Conservation (phyloP, 2,797 vertebrate species). For the Epinephelus malabaricus region DNA sequence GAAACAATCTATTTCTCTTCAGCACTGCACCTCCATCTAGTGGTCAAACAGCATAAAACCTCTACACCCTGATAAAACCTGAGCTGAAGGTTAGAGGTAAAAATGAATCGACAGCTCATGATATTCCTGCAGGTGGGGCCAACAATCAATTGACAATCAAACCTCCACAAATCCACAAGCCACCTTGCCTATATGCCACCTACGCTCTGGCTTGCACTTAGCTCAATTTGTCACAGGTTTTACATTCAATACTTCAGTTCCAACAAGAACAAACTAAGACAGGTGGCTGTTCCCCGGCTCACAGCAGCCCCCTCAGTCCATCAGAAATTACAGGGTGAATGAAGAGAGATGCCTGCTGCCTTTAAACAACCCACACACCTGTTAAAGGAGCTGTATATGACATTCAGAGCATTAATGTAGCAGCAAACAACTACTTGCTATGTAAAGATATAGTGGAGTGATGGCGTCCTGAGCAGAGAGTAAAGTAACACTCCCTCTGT, state of each 20-base stretch:
- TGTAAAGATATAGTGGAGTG: too few species aligned
- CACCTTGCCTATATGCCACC: neutral
- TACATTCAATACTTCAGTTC: slow-evolving; percentile 32
- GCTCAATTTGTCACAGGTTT: slow-evolving; percentile 37
- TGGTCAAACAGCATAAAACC: slow-evolving; percentile 65
- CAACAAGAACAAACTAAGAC: slow-evolving; percentile 21
- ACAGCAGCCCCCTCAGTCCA: slow-evolving; percentile 16
- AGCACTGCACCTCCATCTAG: slow-evolving; percentile 75
- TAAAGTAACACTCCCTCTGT: too few species aligned
- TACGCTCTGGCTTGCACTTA: slow-evolving; percentile 20
- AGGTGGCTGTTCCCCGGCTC: slow-evolving; percentile 40
- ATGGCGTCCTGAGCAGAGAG: too few species aligned
- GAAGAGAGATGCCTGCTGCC: neutral
- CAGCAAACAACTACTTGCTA: too few species aligned
- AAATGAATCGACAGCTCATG: neutral
- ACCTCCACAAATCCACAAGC: slow-evolving; percentile 10
- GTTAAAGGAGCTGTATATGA: neutral
- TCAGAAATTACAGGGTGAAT: slow-evolving; percentile 16
- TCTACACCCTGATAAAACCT: neutral
- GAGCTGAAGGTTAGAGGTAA: slow-evolving; percentile 7
- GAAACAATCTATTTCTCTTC: slow-evolving; percentile 8
- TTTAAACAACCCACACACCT: slow-evolving; percentile 7
- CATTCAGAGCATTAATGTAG: too few species aligned
- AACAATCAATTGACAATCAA: slow-evolving; percentile 24
- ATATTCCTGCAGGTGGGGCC: neutral